Evolutionary conservation across 1,140 invertebrate species (phyloP), one percentile per base, ranked within the genome.

Genomic region (Ganaspis sp.): DNA sequence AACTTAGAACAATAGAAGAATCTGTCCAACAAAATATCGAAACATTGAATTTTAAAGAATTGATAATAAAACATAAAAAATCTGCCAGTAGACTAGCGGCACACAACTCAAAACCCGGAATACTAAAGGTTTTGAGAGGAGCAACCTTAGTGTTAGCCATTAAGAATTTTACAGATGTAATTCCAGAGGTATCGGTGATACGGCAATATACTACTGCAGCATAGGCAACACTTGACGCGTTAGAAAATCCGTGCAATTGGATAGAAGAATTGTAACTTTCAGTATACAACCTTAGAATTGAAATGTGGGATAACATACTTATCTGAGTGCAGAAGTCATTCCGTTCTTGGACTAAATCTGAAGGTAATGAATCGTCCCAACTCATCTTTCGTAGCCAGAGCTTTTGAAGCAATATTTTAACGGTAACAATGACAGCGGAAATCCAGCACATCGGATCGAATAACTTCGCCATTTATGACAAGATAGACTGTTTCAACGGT

Each of bases 361-460:
- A 4, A 9, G 83, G 45, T 12, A 89, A n/a, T n/a, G 64, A 23
- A n/a, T 87, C 80, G 74, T 92, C 91, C 90, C 90, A 92, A 8
- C 75, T 76, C 4, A 84, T 11, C 5, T 81, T 75, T 17, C 75
- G 8, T 17, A 84, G 29, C 90, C 90, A 90, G 6, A 92, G 38
- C 34, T 86, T 78, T 83, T 92, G 90, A 12, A 92, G 85, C 0
- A 92, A 74, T 0, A 92, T 85, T 82, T 92, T 92, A 9, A 85
- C 84, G 6, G 38, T 76, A 9, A 92, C 80, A 8, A 87, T 87
- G 0, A 86, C 72, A 19, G 90, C 89, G 6, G 83, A 54, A 5
- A 88, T 58, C 49, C 84, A 79, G 53, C 87, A 87, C n/a, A 84
- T 34, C 17, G 79, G 81, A 78, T 88, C 87, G 76, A 78, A 87